phyloP scores from a whole-genome alignment of 2,888 invertebrate genomes.

The Drosophila rellima region DNA sequence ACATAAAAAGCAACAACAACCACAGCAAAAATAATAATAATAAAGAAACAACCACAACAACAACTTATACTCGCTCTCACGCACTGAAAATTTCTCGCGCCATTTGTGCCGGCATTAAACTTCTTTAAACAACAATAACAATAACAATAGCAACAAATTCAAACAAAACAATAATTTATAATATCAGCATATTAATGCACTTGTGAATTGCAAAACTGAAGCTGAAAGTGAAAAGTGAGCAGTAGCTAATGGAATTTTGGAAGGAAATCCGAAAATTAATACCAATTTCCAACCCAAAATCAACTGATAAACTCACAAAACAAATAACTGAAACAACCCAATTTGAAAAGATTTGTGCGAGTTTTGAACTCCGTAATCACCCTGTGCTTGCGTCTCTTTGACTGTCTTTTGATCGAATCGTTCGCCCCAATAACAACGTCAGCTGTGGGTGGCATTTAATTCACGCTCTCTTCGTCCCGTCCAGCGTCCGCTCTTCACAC shows the following conservation, averaged over 20 bases:
- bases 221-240: slow-evolving; percentile 14
- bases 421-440: slow-evolving; percentile 32
- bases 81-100: slow-evolving; percentile 60
- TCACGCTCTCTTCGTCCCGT: slow-evolving; percentile 64
- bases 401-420: slow-evolving; percentile 60
- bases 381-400: slow-evolving; percentile 70
- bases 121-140: slow-evolving; percentile 40
- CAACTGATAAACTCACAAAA: slow-evolving; percentile 5
- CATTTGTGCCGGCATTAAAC: slow-evolving; percentile 66
- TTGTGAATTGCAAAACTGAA: neutral
- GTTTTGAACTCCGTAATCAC: slow-evolving; percentile 53
- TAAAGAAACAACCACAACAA: slow-evolving; percentile 53
- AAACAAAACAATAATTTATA: slow-evolving; percentile 17
- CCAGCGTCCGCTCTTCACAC: slow-evolving; percentile 50
- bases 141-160: slow-evolving; percentile 29
- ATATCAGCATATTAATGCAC: neutral
- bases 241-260: slow-evolving; percentile 1
- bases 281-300: slow-evolving; percentile 1
- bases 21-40: slow-evolving; percentile 37
- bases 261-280: slow-evolving; percentile 11
- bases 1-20: slow-evolving; percentile 62
- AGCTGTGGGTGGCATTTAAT: slow-evolving; percentile 55
- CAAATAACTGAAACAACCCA: slow-evolving; percentile 35
- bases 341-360: slow-evolving; percentile 66
- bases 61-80: slow-evolving; percentile 53